Conservation (phyloP, 2,888 invertebrate genomes). For the Lathronympha strigana region DNA sequence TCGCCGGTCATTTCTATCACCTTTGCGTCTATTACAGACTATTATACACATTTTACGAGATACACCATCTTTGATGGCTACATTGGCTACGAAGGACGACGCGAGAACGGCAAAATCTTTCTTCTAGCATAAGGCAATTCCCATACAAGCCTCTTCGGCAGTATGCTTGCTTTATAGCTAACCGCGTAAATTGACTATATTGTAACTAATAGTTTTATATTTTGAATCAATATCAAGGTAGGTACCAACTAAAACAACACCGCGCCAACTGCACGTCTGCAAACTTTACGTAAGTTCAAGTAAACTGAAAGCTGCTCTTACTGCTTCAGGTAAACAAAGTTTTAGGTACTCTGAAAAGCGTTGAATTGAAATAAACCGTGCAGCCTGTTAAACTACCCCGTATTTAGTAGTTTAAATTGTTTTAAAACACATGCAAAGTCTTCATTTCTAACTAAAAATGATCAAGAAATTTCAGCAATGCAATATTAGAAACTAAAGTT, state of each 20-base stretch:
- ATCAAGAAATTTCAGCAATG: background rate
- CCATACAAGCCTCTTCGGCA: no score
- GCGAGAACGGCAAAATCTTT: no score
- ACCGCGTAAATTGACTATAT: no score
- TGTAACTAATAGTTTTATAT: no score
- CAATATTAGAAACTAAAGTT: constrained; percentile 28
- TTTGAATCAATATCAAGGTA: background rate
- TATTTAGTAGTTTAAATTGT: background rate
- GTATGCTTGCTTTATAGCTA: no score
- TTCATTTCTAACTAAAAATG: background rate
- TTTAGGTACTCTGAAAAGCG: constrained; percentile 19
- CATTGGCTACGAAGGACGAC: no score
- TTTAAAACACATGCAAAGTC: background rate
- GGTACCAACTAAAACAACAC: background rate
- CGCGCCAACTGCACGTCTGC: background rate
- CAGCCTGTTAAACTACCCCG: background rate
- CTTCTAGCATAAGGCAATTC: no score
- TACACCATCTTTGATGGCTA: no score
- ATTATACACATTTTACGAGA: no score
- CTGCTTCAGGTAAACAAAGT: no score
- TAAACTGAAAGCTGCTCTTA: constrained; percentile 23
- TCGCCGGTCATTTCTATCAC: no score
- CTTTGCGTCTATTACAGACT: no score
- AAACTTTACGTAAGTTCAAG: constrained; percentile 8
- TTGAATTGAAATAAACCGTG: background rate